Percentiles rank a stretch among this genome's conserved stretches.
phyloP scores from a whole-genome alignment of 1,140 invertebrate genomes.

The Maconellicoccus hirsutus region DNA sequence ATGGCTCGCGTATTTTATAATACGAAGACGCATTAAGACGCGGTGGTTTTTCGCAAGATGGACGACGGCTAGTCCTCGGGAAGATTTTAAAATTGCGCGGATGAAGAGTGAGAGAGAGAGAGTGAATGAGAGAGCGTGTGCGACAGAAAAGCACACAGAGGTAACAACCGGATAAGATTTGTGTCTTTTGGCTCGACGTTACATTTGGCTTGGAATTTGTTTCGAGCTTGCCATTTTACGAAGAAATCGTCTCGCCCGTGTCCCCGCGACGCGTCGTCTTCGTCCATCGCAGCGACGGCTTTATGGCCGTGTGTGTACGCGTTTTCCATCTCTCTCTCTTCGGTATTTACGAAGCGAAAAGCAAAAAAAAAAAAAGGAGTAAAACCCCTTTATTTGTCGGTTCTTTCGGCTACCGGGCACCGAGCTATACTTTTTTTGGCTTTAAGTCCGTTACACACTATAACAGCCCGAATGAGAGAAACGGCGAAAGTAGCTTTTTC shows the following conservation, averaged over 20 bases:
- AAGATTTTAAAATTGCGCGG: neutral
- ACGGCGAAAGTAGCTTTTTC: neutral
- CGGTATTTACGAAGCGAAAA: neutral
- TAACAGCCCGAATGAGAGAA: neutral
- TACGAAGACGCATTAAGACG: neutral
- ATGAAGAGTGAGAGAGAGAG: too few relatives aligned
- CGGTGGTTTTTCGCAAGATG: constrained; percentile 1
- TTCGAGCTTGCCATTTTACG: neutral
- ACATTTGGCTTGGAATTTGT: constrained; percentile 17
- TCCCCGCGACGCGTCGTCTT: too few relatives aligned
- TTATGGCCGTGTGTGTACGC: too few relatives aligned
- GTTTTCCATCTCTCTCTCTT: too few relatives aligned
- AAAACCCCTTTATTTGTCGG: neutral
- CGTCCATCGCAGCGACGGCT: too few relatives aligned
- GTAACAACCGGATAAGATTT: constrained; percentile 14
- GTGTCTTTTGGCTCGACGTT: constrained; percentile 19
- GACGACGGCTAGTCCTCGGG: constrained; percentile 10
- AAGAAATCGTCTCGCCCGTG: neutral
- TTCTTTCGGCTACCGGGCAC: too few relatives aligned
- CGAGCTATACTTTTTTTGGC: neutral
- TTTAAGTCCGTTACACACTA: neutral
- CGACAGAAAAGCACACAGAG: neutral
- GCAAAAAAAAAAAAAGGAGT: too few relatives aligned
- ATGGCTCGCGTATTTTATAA: neutral
- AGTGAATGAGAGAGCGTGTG: too few relatives aligned